phyloP scores from a whole-genome alignment of 2,888 invertebrate species.

The Galeruca laticollis region DNA sequence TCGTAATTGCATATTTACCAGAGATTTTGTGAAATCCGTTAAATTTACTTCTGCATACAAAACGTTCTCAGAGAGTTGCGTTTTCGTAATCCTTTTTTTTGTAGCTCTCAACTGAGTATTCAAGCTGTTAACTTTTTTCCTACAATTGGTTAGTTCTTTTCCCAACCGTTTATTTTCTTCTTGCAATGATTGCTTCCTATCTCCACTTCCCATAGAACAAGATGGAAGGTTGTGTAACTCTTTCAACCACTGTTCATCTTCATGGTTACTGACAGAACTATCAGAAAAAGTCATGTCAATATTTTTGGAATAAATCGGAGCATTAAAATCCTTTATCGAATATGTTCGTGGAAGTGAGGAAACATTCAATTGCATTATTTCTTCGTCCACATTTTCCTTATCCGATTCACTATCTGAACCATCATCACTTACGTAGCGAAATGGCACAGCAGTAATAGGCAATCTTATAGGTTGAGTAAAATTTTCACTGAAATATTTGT shows the following conservation, averaged over 20 bases:
- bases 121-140: no score
- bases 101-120: no score
- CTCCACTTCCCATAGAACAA: slow-evolving; percentile 4
- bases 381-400: slow-evolving; percentile 6
- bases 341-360: no score
- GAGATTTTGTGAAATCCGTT: background rate
- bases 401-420: slow-evolving; percentile 10
- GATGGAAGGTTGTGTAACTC: slow-evolving; percentile 12
- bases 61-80: no score
- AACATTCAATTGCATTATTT: background rate
- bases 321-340: background rate
- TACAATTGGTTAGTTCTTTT: background rate
- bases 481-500: no score
- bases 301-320: background rate
- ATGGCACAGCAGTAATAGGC: slow-evolving; percentile 2
- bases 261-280: background rate
- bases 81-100: no score
- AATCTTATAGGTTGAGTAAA: no score
- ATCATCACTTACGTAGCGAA: slow-evolving; percentile 1
- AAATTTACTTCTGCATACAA: no score
- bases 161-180: slow-evolving; percentile 15
- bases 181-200: background rate
- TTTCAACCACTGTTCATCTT: slow-evolving; percentile 8
- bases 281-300: slow-evolving; percentile 13
- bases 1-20: background rate